phyloP scores from a whole-genome alignment of 2,888 invertebrate species.

The Sarcophaga rosellei region DNA sequence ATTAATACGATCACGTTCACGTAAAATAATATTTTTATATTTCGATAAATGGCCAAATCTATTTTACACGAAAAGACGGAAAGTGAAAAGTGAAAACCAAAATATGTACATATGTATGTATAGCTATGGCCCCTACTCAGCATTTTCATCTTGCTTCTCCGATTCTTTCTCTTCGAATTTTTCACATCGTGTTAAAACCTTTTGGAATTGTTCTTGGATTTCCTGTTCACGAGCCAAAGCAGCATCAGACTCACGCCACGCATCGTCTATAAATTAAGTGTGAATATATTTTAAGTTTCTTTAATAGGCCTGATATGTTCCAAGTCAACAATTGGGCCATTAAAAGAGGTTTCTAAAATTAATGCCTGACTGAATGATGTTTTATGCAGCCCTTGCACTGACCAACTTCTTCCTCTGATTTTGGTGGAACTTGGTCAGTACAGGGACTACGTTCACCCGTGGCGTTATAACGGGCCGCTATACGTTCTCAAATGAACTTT shows the following conservation, averaged over 20 bases:
- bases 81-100: too few relatives aligned
- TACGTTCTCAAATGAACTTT: too few relatives aligned
- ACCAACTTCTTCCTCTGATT: too few relatives aligned
- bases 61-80: background rate
- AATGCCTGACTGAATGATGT: too few relatives aligned
- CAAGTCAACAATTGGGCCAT: too few relatives aligned
- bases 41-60: constrained; percentile 76
- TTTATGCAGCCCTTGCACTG: too few relatives aligned
- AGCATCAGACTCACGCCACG: constrained; percentile 77
- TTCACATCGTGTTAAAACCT: constrained; percentile 74
- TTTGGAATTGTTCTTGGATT: constrained; percentile 76
- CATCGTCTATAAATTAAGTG: constrained; percentile 70
- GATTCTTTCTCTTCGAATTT: constrained; percentile 71
- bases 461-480: too few relatives aligned
- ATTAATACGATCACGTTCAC: constrained; percentile 79
- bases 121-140: constrained; percentile 71
- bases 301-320: background rate
- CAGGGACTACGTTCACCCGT: too few relatives aligned
- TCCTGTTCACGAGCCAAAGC: constrained; percentile 75
- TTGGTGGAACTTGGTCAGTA: too few relatives aligned
- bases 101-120: background rate
- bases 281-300: background rate
- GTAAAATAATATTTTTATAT: constrained; percentile 77
- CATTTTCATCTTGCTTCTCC: constrained; percentile 73
- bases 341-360: too few relatives aligned